These are phyloP conservation scores for Tipula helvola DNA, from an alignment of 2,888 invertebrate genomes.

Conservation along the genomic window DNA sequence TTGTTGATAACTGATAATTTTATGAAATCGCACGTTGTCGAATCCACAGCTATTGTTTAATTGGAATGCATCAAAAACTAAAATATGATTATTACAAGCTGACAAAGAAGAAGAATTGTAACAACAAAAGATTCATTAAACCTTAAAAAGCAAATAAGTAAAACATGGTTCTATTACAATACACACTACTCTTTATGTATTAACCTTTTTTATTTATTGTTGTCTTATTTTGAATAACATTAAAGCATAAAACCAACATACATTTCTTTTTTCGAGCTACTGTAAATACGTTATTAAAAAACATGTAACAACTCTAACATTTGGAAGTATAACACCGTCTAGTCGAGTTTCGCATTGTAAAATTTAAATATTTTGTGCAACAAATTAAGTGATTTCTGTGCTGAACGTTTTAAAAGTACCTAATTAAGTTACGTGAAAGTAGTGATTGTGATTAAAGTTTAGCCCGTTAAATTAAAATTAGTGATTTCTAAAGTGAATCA, in stretches of 20 bases:
- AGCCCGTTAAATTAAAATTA: neutral
- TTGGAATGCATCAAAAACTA: neutral
- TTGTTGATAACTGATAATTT: neutral
- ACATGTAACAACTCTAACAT: neutral
- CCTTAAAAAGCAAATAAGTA: neutral
- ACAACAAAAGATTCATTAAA: constrained; percentile 4
- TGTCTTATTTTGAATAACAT: neutral
- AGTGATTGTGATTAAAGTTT: neutral
- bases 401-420: neutral
- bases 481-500: neutral
- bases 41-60: neutral
- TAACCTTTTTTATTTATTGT: neutral
- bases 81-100: neutral
- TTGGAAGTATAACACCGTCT: neutral
- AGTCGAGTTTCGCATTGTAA: neutral
- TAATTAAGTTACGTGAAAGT: neutral
- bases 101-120: neutral
- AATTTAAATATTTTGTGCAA: neutral
- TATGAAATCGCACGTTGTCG: neutral
- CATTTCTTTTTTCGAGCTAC: neutral
- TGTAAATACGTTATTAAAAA: neutral
- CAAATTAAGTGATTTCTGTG: neutral
- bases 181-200: neutral
- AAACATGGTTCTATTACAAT: neutral
- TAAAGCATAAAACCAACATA: neutral